Percentiles rank a stretch among this genome's conserved stretches.
Evolutionary conservation across 2,113 vertebrate genomes (phyloP).

Genomic region (Sardina pilchardus): DNA sequence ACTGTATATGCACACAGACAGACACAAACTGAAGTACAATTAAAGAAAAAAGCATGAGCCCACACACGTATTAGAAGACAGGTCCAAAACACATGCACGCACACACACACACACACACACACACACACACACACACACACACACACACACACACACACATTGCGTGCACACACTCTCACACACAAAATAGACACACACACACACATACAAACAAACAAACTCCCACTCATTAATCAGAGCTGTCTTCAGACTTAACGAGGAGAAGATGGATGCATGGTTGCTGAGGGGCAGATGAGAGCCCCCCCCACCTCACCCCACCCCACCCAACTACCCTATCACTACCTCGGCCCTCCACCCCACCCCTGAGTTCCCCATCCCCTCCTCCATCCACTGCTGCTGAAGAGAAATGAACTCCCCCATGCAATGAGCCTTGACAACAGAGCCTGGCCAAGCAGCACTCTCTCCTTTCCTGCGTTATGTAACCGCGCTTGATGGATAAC

Average conservation of each 20-base stretch:
- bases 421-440: conserved; percentile 14
- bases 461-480: conserved; percentile 25
- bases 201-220: conserved; percentile 3
- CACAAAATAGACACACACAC: not conserved
- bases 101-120: no score
- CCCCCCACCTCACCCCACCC: not conserved
- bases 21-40: not conserved
- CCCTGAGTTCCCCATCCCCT: not conserved
- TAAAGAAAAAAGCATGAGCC: not conserved
- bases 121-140: not conserved
- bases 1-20: not conserved
- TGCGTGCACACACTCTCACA: not conserved
- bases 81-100: not conserved
- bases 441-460: conserved; percentile 15
- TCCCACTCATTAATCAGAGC: not conserved
- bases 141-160: not conserved
- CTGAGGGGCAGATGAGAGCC: not conserved
- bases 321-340: not conserved
- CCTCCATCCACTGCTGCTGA: conserved; percentile 11
- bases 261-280: not conserved
- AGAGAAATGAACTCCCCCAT: conserved; percentile 18
- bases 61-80: not conserved
- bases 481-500: conserved; percentile 35
- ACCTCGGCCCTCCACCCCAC: not conserved
- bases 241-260: not conserved